phyloP scores from a whole-genome alignment of 2,113 vertebrate species.

The Colinus virginianus region DNA sequence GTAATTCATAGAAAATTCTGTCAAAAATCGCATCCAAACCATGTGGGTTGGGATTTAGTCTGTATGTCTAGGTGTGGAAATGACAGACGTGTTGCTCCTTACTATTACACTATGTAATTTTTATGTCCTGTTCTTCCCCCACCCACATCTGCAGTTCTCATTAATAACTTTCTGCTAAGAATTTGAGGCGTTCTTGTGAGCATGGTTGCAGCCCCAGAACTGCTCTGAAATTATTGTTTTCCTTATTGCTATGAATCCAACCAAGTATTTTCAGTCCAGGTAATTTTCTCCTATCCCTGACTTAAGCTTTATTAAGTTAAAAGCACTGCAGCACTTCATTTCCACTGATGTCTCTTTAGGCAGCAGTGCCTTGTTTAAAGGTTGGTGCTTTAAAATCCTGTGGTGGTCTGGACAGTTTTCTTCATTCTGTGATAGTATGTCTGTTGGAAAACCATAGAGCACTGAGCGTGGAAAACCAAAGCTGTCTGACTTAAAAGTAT shows the following conservation, averaged over 20 bases:
- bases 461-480: background rate
- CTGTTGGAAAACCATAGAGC: background rate
- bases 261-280: background rate
- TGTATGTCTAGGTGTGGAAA: background rate
- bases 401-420: background rate
- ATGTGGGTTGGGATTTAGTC: background rate
- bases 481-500: background rate
- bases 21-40: conserved; percentile 4
- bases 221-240: background rate
- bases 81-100: background rate
- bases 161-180: background rate
- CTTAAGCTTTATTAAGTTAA: background rate
- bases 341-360: background rate
- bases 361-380: background rate
- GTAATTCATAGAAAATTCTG: conserved; percentile 34
- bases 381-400: background rate
- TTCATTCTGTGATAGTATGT: background rate
- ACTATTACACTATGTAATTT: background rate
- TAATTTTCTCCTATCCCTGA: background rate
- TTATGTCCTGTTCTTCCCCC: background rate
- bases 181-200: background rate
- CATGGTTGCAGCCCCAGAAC: background rate
- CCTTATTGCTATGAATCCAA: background rate
- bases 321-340: background rate
- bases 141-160: background rate